phyloP scores from a whole-genome alignment of 2,888 invertebrate species.

The Oligia latruncula region DNA sequence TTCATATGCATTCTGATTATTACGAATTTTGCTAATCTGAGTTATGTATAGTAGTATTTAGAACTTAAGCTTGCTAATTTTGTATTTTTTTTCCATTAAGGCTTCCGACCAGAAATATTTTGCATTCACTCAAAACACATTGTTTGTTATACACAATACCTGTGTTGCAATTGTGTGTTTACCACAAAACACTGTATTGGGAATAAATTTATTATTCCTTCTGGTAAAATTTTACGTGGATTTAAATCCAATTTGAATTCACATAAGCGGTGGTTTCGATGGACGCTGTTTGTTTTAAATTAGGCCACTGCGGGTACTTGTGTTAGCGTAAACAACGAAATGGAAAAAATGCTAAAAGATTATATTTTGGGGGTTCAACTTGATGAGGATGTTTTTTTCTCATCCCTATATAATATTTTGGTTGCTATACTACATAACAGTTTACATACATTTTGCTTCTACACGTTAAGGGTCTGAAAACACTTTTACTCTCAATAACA shows the following conservation, averaged over 20 bases:
- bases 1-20: neutral
- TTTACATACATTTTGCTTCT: neutral
- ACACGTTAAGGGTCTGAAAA: neutral
- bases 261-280: conserved; percentile 28
- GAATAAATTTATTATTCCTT: conserved; percentile 41
- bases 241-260: conserved; percentile 53
- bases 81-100: neutral
- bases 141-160: conserved; percentile 11
- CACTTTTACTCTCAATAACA: neutral
- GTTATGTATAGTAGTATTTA: neutral
- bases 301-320: conserved; percentile 18
- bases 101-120: neutral
- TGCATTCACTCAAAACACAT: neutral
- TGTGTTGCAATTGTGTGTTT: neutral
- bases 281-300: conserved; percentile 48
- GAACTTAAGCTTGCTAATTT: neutral
- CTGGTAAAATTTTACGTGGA: conserved; percentile 43
- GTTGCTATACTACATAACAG: neutral
- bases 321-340: neutral
- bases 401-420: neutral
- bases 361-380: neutral
- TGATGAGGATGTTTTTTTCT: too few species aligned
- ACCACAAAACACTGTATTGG: conserved; percentile 24
- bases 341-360: neutral
- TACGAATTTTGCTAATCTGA: neutral